phyloP scores from a whole-genome alignment of 2,113 vertebrate species.

The Aptenodytes forsteri region DNA sequence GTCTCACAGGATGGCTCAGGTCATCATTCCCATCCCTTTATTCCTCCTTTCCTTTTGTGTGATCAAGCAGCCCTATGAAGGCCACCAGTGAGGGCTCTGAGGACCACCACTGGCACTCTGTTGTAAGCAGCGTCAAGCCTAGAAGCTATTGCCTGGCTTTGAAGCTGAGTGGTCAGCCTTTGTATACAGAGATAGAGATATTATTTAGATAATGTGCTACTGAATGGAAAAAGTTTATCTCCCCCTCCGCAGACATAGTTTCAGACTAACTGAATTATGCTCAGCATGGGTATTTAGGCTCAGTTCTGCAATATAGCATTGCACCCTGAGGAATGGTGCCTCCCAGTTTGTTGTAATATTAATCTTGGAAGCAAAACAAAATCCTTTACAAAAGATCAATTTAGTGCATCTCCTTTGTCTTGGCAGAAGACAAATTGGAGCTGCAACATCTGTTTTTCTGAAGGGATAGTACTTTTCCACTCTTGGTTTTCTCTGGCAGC shows the following conservation, averaged over 20 bases:
- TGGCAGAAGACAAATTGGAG: constrained; percentile 56
- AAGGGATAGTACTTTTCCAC: constrained; percentile 57
- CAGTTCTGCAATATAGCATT: neutral
- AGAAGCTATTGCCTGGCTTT: neutral
- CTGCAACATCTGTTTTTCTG: constrained; percentile 61
- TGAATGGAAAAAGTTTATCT: neutral
- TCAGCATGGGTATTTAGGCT: constrained; percentile 27
- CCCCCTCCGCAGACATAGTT: neutral
- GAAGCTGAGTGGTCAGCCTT: neutral
- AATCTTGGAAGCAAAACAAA: constrained; percentile 60
- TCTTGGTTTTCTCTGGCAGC: constrained; percentile 59
- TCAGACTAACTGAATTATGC: constrained; percentile 27
- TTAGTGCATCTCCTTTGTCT: constrained; percentile 64
- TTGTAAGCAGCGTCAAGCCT: neutral
- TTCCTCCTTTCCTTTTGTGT: neutral
- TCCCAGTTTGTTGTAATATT: constrained; percentile 62
- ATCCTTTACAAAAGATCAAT: constrained; percentile 58
- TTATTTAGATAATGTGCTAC: neutral
- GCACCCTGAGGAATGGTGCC: constrained; percentile 38
- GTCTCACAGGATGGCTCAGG: neutral
- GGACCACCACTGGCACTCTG: neutral
- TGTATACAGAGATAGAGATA: neutral
- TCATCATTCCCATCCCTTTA: neutral
- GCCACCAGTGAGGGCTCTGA: neutral
- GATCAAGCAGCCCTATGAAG: neutral